Conservation (phyloP, 64 coral and sea anemone genomes). For the Pachyseris speciosa region DNA sequence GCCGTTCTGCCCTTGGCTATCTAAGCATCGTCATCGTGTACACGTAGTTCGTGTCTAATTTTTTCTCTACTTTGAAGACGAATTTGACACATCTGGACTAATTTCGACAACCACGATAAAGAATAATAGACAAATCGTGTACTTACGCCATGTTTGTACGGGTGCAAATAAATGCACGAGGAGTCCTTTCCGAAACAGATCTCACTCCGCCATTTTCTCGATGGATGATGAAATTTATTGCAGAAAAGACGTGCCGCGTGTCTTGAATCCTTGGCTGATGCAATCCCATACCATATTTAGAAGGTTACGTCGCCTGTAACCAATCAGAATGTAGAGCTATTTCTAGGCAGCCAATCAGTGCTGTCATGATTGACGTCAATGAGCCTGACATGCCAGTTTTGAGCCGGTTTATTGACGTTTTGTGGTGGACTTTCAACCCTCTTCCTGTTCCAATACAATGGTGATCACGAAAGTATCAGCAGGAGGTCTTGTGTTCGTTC, state of each 20-base stretch:
- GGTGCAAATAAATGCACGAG: constrained; percentile 62
- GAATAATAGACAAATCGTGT: background rate
- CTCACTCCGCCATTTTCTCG: constrained; percentile 85
- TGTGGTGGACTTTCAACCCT: too few relatives aligned
- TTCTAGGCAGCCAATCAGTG: constrained; percentile 73
- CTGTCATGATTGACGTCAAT: background rate
- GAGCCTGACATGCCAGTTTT: constrained; percentile 10
- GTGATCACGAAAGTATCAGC: background rate
- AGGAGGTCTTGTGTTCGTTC: background rate
- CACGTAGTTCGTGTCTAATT: too few relatives aligned
- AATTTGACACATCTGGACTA: background rate
- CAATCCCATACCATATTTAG: constrained; percentile 76
- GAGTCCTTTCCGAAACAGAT: constrained; percentile 49
- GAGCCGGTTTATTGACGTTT: background rate
- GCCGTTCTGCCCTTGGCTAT: too few relatives aligned
- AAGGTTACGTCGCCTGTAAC: constrained; percentile 52
- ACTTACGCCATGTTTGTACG: constrained; percentile 96
- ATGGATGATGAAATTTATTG: constrained; percentile 93
- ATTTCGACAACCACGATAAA: background rate
- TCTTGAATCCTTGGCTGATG: constrained; percentile 92
- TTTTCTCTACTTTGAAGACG: background rate
- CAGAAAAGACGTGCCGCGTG: constrained; percentile 50
- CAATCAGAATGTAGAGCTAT: constrained; percentile 72
- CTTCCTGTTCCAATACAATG: background rate
- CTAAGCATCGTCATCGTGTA: too few relatives aligned